phyloP scores from a whole-genome alignment of 2,888 invertebrate genomes.

The Neelides folsomi region DNA sequence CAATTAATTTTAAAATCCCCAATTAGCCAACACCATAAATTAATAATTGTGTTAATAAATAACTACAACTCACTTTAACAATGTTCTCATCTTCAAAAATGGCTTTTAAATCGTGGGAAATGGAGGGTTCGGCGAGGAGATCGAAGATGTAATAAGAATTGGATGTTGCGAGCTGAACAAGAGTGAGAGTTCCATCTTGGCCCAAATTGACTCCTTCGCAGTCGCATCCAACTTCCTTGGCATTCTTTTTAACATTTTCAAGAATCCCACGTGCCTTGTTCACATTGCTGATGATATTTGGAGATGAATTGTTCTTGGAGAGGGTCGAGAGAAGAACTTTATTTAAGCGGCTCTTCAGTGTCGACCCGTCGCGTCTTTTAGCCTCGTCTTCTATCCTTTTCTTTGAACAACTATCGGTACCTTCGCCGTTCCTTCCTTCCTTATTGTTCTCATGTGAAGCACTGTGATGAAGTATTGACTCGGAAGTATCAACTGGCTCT shows the following conservation, averaged over 20 bases:
- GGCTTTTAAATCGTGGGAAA: conserved; percentile 61
- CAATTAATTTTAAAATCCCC: neutral
- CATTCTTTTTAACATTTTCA: conserved; percentile 53
- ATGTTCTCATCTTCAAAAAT: conserved; percentile 67
- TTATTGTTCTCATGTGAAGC: too few species aligned
- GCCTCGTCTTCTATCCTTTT: too few species aligned
- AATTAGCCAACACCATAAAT: too few species aligned
- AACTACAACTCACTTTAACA: conserved; percentile 57
- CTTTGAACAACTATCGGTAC: too few species aligned
- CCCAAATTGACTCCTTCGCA: conserved; percentile 89
- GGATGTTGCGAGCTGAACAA: conserved; percentile 59
- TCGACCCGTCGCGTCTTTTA: conserved; percentile 1
- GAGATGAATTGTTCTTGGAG: neutral
- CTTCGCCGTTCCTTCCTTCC: too few species aligned
- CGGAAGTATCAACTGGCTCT: too few species aligned
- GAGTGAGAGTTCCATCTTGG: conserved; percentile 65
- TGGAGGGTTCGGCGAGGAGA: conserved; percentile 64
- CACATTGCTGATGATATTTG: conserved; percentile 20
- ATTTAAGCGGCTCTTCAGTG: conserved; percentile 17
- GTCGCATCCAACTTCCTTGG: conserved; percentile 48
- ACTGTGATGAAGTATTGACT: too few species aligned
- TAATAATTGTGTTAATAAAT: neutral
- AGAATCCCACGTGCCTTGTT: conserved; percentile 36
- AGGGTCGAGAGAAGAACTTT: conserved; percentile 9
- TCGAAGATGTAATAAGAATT: conserved; percentile 80